Evolutionary conservation across 2,888 invertebrate genomes (phyloP).

Genomic region (Germaria angustata): DNA sequence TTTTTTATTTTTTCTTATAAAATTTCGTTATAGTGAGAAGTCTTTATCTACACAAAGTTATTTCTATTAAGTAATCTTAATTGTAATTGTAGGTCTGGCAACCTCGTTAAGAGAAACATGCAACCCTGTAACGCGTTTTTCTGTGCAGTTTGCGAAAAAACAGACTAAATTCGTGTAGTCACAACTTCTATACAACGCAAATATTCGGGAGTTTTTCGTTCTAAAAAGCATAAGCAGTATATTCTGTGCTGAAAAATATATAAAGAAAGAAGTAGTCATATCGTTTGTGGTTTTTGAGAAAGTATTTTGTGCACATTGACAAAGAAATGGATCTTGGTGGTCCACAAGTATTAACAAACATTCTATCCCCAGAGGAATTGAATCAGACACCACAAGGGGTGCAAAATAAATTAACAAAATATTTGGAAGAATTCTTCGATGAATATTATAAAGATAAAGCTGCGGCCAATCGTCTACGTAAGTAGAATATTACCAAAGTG

Average conservation of each 20-base stretch:
- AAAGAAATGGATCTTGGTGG: slow-evolving; percentile 77
- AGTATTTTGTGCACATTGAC: slow-evolving; percentile 2
- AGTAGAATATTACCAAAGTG: slow-evolving; percentile 63
- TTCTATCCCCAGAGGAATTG: slow-evolving; percentile 82
- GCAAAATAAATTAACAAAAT: slow-evolving; percentile 83
- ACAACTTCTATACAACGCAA: slow-evolving; percentile 28
- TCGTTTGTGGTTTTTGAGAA: slow-evolving; percentile 17
- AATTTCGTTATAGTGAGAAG: too few species aligned
- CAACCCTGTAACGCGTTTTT: slow-evolving; percentile 53
- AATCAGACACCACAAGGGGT: slow-evolving; percentile 81
- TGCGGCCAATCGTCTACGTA: slow-evolving; percentile 81
- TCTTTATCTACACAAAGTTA: too few species aligned
- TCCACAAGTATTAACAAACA: slow-evolving; percentile 78
- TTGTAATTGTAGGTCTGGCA: too few species aligned
- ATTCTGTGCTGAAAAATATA: too few species aligned
- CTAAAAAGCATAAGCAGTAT: slow-evolving; percentile 12
- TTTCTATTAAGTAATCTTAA: too few species aligned
- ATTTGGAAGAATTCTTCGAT: slow-evolving; percentile 84
- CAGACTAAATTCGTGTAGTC: slow-evolving; percentile 44
- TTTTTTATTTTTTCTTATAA: too few species aligned
- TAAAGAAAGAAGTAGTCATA: slow-evolving; percentile 31
- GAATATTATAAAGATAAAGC: slow-evolving; percentile 88
- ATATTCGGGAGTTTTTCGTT: slow-evolving; percentile 15
- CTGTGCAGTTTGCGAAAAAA: slow-evolving; percentile 58
- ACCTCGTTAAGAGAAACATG: background rate